Percentiles rank a stretch among this genome's conserved stretches.
phyloP scores from a whole-genome alignment of 1,140 invertebrate species.

The Drosophila melanica region DNA sequence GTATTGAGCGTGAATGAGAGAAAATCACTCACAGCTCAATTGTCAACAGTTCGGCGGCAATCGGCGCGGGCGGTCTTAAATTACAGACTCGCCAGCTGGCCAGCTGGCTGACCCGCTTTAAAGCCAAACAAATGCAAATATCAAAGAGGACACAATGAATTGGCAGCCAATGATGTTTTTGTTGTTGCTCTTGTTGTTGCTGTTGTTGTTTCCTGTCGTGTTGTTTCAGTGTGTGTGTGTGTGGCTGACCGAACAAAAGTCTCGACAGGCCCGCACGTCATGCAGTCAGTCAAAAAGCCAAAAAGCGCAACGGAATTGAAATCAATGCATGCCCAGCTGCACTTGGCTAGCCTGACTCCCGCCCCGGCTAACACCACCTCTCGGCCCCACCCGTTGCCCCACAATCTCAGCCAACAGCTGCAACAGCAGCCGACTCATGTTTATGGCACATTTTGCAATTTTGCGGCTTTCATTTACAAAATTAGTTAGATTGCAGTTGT shows the following conservation, averaged over 20 bases:
- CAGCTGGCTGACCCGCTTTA: conserved; percentile 67
- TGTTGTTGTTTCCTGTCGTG: conserved; percentile 45
- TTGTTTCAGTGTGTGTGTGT: conserved; percentile 27
- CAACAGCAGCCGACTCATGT: conserved; percentile 40
- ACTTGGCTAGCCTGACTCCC: conserved; percentile 34
- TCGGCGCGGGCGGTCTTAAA: conserved; percentile 49
- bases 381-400: neutral
- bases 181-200: conserved; percentile 39
- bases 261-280: conserved; percentile 38
- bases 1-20: conserved; percentile 11
- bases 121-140: conserved; percentile 73
- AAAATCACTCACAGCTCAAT: conserved; percentile 68
- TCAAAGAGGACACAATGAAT: conserved; percentile 45
- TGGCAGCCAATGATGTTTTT: conserved; percentile 30
- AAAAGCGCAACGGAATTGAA: conserved; percentile 66
- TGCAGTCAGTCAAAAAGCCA: conserved; percentile 62
- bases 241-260: conserved; percentile 76
- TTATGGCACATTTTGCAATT: conserved; percentile 70
- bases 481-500: conserved; percentile 57
- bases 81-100: conserved; percentile 50
- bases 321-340: conserved; percentile 75
- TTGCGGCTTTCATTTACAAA: conserved; percentile 72
- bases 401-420: conserved; percentile 24
- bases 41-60: conserved; percentile 59
- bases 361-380: neutral